These are phyloP conservation scores for Drosophila macrothrix DNA, from an alignment of 2,888 invertebrate genomes.

Conservation along the genomic window DNA sequence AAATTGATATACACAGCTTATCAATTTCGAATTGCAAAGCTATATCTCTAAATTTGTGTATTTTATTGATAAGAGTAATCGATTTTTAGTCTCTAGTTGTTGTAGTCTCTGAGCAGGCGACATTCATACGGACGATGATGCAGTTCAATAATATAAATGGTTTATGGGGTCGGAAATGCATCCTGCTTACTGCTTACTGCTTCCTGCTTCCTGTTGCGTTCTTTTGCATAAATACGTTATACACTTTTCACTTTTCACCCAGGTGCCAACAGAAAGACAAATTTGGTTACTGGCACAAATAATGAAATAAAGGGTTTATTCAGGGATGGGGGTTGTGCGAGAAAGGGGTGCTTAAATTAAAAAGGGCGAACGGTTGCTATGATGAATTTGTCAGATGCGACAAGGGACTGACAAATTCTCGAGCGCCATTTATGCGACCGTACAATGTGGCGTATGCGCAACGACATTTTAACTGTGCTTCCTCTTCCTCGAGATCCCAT, in stretches of 20 bases:
- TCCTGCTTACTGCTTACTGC: background rate
- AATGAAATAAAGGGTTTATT: background rate
- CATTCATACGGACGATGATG: background rate
- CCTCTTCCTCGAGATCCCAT: background rate
- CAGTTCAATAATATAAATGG: background rate
- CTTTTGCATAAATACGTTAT: background rate
- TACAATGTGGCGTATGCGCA: slow-evolving; percentile 47
- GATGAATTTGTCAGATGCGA: slow-evolving; percentile 36
- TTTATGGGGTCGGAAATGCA: background rate
- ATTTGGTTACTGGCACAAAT: background rate
- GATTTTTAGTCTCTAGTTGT: background rate
- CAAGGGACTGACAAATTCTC: slow-evolving; percentile 36
- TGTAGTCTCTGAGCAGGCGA: too few relatives aligned
- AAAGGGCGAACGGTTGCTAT: slow-evolving; percentile 4
- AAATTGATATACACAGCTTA: background rate
- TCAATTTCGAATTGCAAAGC: background rate
- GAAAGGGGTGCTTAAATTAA: background rate
- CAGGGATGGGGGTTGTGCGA: background rate
- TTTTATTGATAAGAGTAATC: background rate
- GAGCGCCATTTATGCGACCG: slow-evolving; percentile 42
- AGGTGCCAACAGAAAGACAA: background rate
- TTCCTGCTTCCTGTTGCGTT: background rate
- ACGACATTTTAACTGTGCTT: slow-evolving; percentile 17
- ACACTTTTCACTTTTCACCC: background rate
- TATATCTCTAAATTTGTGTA: too few relatives aligned